These are phyloP conservation scores for Battus philenor DNA, from an alignment of 1,140 invertebrate species.

Conservation along the genomic window DNA sequence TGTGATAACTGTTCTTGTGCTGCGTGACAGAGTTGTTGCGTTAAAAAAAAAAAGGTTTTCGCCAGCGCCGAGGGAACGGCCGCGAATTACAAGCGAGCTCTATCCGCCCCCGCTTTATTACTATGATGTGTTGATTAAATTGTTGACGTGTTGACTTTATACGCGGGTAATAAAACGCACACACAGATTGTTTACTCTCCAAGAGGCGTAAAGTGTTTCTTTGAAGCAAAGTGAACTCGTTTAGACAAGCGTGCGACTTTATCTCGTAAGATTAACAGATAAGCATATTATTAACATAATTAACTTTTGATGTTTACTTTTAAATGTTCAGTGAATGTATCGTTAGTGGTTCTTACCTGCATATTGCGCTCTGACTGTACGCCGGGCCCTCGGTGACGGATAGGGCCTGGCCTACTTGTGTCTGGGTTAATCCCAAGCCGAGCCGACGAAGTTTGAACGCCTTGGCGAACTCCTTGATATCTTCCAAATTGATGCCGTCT, in stretches of 20 bases:
- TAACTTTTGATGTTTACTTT: constrained; percentile 1
- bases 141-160: constrained; percentile 15
- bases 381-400: constrained; percentile 97
- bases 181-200: constrained; percentile 12
- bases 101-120: constrained; percentile 13
- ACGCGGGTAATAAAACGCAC: constrained; percentile 16
- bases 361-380: constrained; percentile 99
- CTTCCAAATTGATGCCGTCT: constrained; percentile 97
- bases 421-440: constrained; percentile 96
- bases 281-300: constrained; percentile 14
- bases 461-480: constrained; percentile 99
- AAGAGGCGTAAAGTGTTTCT: not conserved
- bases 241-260: constrained; percentile 55
- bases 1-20: constrained; percentile 49
- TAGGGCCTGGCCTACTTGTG: constrained; percentile 95
- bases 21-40: constrained; percentile 39
- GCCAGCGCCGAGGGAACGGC: constrained; percentile 29
- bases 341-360: constrained; percentile 82
- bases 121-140: constrained; percentile 17
- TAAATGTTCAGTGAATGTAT: constrained; percentile 5
- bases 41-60: constrained; percentile 30
- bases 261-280: constrained; percentile 25
- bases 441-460: constrained; percentile 95
- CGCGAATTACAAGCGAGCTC: constrained; percentile 24
- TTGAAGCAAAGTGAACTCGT: constrained; percentile 7